Evolutionary conservation across 1,140 invertebrate species (phyloP).

Genomic region (Ptiloglossa arizonensis): DNA sequence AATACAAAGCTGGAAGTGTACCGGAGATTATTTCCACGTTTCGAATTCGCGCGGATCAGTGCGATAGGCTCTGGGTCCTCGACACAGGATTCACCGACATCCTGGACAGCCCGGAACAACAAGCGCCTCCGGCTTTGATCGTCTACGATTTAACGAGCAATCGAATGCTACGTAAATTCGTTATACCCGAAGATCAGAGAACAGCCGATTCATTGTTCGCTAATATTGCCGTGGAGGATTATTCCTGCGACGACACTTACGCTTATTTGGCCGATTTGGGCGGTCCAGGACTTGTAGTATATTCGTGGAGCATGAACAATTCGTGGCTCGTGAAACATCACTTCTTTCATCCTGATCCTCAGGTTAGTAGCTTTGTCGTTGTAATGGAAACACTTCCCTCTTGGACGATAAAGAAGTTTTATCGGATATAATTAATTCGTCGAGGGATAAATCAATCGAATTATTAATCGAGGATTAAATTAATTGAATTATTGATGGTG

Average conservation of each 20-base stretch:
- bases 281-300: constrained; percentile 86
- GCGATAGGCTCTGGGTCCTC: constrained; percentile 89
- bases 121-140: constrained; percentile 84
- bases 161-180: constrained; percentile 84
- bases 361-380: constrained; percentile 67
- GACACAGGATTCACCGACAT: constrained; percentile 87
- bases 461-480: no score
- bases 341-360: constrained; percentile 87
- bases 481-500: no score
- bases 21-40: constrained; percentile 89
- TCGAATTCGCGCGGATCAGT: constrained; percentile 87
- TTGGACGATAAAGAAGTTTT: no score
- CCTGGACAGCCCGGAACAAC: constrained; percentile 81
- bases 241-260: constrained; percentile 85
- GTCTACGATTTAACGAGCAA: constrained; percentile 90
- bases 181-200: constrained; percentile 84
- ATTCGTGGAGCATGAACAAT: constrained; percentile 85
- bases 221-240: constrained; percentile 88
- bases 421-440: no score
- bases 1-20: constrained; percentile 76
- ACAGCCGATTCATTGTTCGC: constrained; percentile 88
- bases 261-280: constrained; percentile 87
- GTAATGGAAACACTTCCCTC: not conserved
- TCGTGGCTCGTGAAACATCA: constrained; percentile 88
- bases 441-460: no score